A percentile compares a stretch with the other conserved stretches of the same genome.
Conservation (phyloP, 2,888 invertebrate species). For the Myathropa florea region DNA sequence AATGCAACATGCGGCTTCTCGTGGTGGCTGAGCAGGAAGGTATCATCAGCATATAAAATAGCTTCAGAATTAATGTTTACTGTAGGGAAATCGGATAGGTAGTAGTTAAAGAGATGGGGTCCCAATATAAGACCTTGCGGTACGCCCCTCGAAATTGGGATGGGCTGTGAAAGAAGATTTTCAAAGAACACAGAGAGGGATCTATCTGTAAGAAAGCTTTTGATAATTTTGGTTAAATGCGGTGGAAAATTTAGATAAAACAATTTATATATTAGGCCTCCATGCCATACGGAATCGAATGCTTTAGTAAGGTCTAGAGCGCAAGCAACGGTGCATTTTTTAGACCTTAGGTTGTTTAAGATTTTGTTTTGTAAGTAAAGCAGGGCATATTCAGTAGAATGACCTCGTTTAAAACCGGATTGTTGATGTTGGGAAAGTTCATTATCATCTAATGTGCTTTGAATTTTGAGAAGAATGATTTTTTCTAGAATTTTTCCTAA, state of each 20-base stretch:
- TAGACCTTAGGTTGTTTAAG: not conserved
- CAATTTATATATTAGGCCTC: conserved; percentile 3
- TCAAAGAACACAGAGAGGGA: not conserved
- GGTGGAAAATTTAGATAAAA: not conserved
- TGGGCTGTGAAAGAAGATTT: not conserved
- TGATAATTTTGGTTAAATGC: not conserved
- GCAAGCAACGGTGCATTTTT: conserved; percentile 24
- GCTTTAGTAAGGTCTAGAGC: conserved; percentile 7
- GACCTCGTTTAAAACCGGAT: too few species aligned
- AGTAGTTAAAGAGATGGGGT: not conserved
- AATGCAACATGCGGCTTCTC: not conserved
- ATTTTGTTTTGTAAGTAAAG: too few species aligned
- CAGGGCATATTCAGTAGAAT: too few species aligned
- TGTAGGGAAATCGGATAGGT: not conserved
- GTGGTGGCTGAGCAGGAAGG: not conserved
- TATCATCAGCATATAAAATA: conserved; percentile 19
- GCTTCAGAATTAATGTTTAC: not conserved
- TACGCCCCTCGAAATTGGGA: not conserved
- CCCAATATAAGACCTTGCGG: conserved; percentile 1
- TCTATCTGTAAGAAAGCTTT: not conserved
- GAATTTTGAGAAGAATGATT: not conserved
- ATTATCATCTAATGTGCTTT: not conserved
- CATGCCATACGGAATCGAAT: conserved; percentile 15
- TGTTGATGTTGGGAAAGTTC: not conserved
- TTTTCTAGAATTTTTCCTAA: conserved; percentile 9